Percentiles rank a stretch among this genome's conserved stretches.
Evolutionary conservation across 2,888 invertebrate genomes (phyloP).

Genomic region (Brachynemurus nebulosus): DNA sequence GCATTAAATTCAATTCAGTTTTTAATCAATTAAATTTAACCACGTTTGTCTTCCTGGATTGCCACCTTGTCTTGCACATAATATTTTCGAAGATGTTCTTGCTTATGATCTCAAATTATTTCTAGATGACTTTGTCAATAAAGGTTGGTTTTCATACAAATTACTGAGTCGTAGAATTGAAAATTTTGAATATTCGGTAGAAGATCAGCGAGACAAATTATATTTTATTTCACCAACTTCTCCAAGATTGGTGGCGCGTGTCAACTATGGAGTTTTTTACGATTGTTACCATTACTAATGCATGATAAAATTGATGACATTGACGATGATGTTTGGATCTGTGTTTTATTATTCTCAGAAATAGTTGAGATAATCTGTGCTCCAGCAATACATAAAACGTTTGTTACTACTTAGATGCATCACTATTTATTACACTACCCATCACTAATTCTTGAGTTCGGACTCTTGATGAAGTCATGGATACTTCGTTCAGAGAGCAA

Average conservation of each 20-base stretch:
- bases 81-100: conserved; percentile 4
- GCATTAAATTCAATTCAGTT: neutral
- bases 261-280: conserved; percentile 5
- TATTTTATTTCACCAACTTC: neutral
- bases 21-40: neutral
- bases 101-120: conserved; percentile 6
- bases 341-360: conserved; percentile 3
- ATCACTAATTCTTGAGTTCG: conserved; percentile 4
- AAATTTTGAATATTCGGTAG: neutral
- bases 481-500: conserved; percentile 9
- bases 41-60: conserved; percentile 5
- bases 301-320: neutral
- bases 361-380: conserved; percentile 1
- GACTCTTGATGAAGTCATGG: conserved; percentile 9
- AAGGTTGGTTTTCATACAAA: conserved; percentile 3
- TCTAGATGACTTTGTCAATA: neutral
- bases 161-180: conserved; percentile 4
- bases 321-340: neutral
- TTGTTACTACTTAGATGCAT: conserved; percentile 9
- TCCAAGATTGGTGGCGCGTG: conserved; percentile 3
- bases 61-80: conserved; percentile 7
- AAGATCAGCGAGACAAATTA: conserved; percentile 5
- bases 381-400: neutral
- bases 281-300: conserved; percentile 2
- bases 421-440: conserved; percentile 11